Percentiles rank a stretch among this genome's conserved stretches.
Conservation (phyloP, 1,140 invertebrate genomes). For the Drosophila subobscura region DNA sequence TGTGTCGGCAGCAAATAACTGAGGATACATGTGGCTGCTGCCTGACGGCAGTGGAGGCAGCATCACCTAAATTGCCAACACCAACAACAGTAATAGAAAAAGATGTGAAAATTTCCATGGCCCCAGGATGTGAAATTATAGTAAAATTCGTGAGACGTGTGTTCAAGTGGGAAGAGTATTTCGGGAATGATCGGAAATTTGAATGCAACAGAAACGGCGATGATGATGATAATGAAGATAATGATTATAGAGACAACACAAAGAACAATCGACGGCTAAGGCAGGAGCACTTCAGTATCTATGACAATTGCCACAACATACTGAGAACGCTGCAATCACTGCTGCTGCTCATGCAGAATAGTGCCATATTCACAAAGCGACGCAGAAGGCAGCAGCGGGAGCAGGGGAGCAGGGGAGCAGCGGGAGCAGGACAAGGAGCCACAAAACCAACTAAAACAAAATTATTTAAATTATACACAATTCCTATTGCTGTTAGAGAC, state of each 20-base stretch:
- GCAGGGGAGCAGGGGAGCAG: slow-evolving; percentile 5
- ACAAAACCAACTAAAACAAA: slow-evolving; percentile 14
- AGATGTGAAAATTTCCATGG: not conserved
- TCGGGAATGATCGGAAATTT: not conserved
- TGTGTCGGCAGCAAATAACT: slow-evolving; percentile 50
- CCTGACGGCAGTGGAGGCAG: slow-evolving; percentile 46
- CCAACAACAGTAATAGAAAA: slow-evolving; percentile 29
- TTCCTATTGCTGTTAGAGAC: slow-evolving; percentile 44
- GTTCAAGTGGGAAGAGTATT: not conserved
- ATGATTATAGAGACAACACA: slow-evolving; percentile 2
- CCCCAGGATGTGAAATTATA: no score
- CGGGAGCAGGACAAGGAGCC: slow-evolving; percentile 5
- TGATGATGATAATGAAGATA: slow-evolving; percentile 2
- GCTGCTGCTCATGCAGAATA: slow-evolving; percentile 46
- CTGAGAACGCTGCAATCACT: slow-evolving; percentile 44
- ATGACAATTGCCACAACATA: slow-evolving; percentile 47
- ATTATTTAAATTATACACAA: slow-evolving; percentile 35
- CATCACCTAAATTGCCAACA: slow-evolving; percentile 41
- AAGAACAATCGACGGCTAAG: slow-evolving; percentile 32
- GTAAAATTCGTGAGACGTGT: no score
- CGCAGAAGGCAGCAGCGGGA: slow-evolving; percentile 18
- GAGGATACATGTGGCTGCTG: slow-evolving; percentile 47
- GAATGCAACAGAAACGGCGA: slow-evolving; percentile 12
- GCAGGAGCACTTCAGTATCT: slow-evolving; percentile 30
- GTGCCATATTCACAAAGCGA: slow-evolving; percentile 46